phyloP scores from a whole-genome alignment of 2,888 invertebrate genomes.

The Protodeltote pygarga region DNA sequence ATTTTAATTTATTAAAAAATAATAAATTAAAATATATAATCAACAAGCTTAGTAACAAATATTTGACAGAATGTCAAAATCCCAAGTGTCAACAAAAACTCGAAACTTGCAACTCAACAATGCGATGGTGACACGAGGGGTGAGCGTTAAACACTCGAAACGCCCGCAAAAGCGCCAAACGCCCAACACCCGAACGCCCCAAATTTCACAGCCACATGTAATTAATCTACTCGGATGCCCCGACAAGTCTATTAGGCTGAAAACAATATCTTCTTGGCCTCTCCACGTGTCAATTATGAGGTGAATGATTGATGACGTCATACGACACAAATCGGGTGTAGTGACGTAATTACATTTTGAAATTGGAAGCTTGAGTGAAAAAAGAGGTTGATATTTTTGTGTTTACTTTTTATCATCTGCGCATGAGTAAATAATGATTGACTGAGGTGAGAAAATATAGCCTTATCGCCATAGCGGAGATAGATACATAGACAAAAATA shows the following conservation, averaged over 20 bases:
- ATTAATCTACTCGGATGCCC: slow-evolving; percentile 69
- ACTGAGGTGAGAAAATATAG: too few relatives aligned
- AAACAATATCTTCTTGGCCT: slow-evolving; percentile 67
- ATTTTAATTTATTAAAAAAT: too few relatives aligned
- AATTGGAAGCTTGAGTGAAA: slow-evolving; percentile 32
- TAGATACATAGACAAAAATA: too few relatives aligned
- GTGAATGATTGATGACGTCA: slow-evolving; percentile 67
- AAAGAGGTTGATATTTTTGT: not conserved
- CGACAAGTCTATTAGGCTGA: slow-evolving; percentile 72
- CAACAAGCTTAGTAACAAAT: not conserved
- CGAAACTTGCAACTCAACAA: slow-evolving; percentile 68
- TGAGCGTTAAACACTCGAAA: slow-evolving; percentile 33
- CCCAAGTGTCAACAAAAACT: slow-evolving; percentile 51
- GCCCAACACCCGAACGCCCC: slow-evolving; percentile 19
- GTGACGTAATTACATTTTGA: slow-evolving; percentile 46
- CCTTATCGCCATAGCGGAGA: too few relatives aligned
- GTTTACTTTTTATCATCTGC: not conserved
- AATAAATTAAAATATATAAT: too few relatives aligned
- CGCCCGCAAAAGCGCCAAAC: slow-evolving; percentile 24
- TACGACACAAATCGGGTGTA: slow-evolving; percentile 50
- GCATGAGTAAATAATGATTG: too few relatives aligned
- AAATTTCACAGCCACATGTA: slow-evolving; percentile 59
- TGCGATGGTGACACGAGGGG: slow-evolving; percentile 63
- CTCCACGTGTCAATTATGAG: slow-evolving; percentile 69
- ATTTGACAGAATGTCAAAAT: slow-evolving; percentile 21